These are phyloP conservation scores for Phenganax marumi DNA, from an alignment of 92 coral and sea anemone genomes.

Conservation along the genomic window DNA sequence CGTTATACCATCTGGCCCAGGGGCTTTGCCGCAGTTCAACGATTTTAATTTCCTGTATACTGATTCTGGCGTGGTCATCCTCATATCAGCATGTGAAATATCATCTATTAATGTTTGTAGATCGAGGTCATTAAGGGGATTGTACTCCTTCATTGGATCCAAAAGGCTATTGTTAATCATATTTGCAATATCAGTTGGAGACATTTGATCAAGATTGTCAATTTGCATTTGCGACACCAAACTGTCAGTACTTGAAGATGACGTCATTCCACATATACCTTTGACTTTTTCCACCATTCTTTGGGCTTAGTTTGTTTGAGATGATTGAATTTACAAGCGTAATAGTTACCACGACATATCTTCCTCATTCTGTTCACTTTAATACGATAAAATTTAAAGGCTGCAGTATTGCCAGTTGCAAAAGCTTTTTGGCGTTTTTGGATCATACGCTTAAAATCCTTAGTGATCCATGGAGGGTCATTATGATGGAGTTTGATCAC, in stretches of 20 bases:
- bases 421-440: background rate
- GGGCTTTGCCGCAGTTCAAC: background rate
- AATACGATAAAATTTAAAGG: too few species aligned
- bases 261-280: slow-evolving; percentile 19
- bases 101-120: background rate
- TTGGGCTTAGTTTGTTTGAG: slow-evolving; percentile 17
- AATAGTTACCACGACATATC: background rate
- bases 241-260: background rate
- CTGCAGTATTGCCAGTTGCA: too few species aligned
- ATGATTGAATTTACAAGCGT: slow-evolving; percentile 2
- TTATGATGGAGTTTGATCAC: too few species aligned
- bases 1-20: background rate
- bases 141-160: too few species aligned
- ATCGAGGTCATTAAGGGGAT: background rate
- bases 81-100: background rate
- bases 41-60: background rate
- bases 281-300: slow-evolving; percentile 1
- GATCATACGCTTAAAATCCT: too few species aligned
- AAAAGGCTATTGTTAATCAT: too few species aligned
- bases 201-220: too few species aligned
- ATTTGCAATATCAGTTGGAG: too few species aligned
- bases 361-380: slow-evolving; percentile 18
- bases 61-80: background rate
- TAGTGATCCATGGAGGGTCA: too few species aligned
- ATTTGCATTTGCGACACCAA: too few species aligned